Conservation (phyloP, 2,888 invertebrate species). For the Trichogramma dendrolimi region DNA sequence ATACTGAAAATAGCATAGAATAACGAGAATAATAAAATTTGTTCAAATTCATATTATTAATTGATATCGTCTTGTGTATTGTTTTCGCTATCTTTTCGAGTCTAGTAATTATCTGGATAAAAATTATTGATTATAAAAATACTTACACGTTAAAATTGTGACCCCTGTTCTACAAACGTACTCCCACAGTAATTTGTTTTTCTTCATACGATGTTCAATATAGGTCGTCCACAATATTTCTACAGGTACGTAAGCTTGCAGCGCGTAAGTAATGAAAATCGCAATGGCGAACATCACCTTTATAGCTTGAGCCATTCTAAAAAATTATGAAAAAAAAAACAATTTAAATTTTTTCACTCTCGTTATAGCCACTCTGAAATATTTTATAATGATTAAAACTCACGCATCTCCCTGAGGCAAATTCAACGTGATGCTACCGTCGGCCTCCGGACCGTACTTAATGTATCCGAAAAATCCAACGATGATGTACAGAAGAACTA, state of each 20-base stretch:
- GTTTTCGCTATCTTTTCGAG: background rate
- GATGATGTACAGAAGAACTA: slow-evolving; percentile 70
- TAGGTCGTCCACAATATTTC: slow-evolving; percentile 68
- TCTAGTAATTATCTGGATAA: background rate
- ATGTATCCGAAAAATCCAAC: slow-evolving; percentile 84
- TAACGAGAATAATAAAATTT: background rate
- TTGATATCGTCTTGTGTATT: background rate
- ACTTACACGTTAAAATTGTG: slow-evolving; percentile 63
- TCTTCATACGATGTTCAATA: slow-evolving; percentile 39
- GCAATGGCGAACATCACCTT: slow-evolving; percentile 63
- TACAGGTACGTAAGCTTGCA: slow-evolving; percentile 87
- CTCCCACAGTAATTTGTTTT: slow-evolving; percentile 53
- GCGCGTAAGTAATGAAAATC: slow-evolving; percentile 77
- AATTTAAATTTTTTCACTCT: background rate
- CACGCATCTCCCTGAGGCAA: slow-evolving; percentile 62
- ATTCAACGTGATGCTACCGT: slow-evolving; percentile 78
- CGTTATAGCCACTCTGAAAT: slow-evolving; percentile 29
- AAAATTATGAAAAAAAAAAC: slow-evolving; percentile 23
- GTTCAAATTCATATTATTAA: background rate
- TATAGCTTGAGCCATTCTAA: slow-evolving; percentile 63
- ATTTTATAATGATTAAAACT: slow-evolving; percentile 36
- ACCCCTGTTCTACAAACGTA: slow-evolving; percentile 56
- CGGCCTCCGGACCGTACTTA: slow-evolving; percentile 66
- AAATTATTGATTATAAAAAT: background rate
- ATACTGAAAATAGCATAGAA: background rate